A percentile compares a stretch with the other conserved stretches of the same genome.
These are phyloP conservation scores for Sesamia nonagrioides DNA, from an alignment of 1,140 invertebrate species.

Conservation along the genomic window DNA sequence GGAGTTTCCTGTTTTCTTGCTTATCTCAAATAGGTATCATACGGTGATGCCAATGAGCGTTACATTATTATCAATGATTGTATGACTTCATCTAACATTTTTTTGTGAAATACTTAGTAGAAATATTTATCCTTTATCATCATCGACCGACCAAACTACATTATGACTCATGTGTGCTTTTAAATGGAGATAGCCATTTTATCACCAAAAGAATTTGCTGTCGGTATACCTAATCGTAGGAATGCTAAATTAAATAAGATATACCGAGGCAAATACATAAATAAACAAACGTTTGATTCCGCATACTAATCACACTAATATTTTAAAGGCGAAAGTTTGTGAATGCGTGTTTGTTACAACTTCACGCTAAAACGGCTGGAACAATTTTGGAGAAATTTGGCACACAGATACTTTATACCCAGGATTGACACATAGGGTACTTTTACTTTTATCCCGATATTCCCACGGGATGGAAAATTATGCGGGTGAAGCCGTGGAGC, in stretches of 20 bases:
- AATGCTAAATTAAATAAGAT: constrained; percentile 52
- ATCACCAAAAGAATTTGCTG: constrained; percentile 56
- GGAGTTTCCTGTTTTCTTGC: neutral
- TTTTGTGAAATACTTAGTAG: constrained; percentile 61
- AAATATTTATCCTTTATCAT: constrained; percentile 53
- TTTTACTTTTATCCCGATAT: too few species aligned
- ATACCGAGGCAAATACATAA: constrained; percentile 50
- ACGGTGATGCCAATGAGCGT: constrained; percentile 42
- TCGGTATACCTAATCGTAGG: constrained; percentile 50
- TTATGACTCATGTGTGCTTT: constrained; percentile 57
- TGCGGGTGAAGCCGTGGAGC: too few species aligned
- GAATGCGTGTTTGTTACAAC: too few species aligned
- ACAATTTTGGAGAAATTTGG: too few species aligned
- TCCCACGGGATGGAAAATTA: too few species aligned
- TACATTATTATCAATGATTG: constrained; percentile 56
- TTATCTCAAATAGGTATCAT: constrained; percentile 12
- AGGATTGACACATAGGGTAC: too few species aligned
- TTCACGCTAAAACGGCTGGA: too few species aligned
- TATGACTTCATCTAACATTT: constrained; percentile 67
- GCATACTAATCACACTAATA: constrained; percentile 43
- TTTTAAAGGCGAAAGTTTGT: too few species aligned
- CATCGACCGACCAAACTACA: constrained; percentile 53
- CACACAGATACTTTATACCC: too few species aligned
- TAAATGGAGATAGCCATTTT: constrained; percentile 57
- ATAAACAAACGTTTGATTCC: constrained; percentile 45